Percentiles rank a stretch among this genome's conserved stretches.
Evolutionary conservation across 2,113 vertebrate genomes (phyloP).

Genomic region (Colaptes auratus): DNA sequence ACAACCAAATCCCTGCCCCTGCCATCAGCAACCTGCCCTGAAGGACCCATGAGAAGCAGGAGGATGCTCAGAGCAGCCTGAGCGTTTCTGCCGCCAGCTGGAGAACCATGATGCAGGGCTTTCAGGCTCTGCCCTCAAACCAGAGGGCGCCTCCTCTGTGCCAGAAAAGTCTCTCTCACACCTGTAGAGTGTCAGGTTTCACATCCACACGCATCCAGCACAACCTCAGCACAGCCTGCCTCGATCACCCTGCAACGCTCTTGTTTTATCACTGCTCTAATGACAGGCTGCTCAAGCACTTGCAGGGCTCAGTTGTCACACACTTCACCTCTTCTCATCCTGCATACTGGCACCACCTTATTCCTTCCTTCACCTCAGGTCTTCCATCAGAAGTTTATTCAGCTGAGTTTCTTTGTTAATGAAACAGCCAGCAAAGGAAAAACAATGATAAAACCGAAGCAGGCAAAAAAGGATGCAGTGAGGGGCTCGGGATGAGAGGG

Average conservation of each 20-base stretch:
- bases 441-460: neutral
- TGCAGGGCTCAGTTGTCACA: neutral
- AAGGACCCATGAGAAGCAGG: too few species aligned
- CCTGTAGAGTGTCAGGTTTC: neutral
- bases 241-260: neutral
- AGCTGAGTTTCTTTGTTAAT: neutral
- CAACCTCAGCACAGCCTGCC: neutral
- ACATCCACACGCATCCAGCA: neutral
- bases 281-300: neutral
- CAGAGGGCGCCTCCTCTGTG: neutral
- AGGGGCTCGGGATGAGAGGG: neutral
- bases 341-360: neutral
- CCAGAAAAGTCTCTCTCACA: neutral
- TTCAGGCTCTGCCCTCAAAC: neutral
- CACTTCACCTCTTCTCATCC: neutral
- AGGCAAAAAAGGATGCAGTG: neutral
- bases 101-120: neutral
- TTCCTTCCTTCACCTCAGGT: neutral
- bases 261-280: neutral
- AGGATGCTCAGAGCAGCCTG: neutral
- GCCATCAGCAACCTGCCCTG: neutral
- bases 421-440: neutral
- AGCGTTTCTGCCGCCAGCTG: neutral
- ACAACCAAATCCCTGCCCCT: neutral
- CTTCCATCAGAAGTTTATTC: neutral